Conservation (phyloP, 2,113 vertebrate genomes). For the Arvicanthis niloticus region DNA sequence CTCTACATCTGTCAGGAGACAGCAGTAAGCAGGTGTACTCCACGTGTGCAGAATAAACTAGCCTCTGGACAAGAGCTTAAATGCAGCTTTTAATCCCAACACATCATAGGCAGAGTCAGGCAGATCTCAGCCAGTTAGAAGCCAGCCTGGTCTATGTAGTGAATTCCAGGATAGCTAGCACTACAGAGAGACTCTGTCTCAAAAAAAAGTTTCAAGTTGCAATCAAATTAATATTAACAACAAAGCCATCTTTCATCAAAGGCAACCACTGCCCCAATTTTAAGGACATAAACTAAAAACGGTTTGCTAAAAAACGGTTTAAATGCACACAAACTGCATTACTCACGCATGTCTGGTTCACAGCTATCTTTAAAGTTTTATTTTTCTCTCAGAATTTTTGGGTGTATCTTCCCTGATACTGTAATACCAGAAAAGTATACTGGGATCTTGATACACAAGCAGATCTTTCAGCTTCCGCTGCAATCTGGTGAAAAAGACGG, state of each 20-base stretch:
- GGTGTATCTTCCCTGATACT: slow-evolving; percentile 21
- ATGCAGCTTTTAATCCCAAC: background rate
- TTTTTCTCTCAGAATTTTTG: slow-evolving; percentile 40
- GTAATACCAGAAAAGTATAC: slow-evolving; percentile 5
- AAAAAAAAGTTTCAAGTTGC: background rate
- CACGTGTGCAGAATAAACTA: slow-evolving; percentile 3
- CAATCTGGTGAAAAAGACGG: slow-evolving; percentile 39
- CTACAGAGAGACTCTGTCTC: background rate
- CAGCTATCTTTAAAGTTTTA: slow-evolving; percentile 13
- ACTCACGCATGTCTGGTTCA: background rate
- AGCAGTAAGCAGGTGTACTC: background rate
- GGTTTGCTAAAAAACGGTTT: background rate
- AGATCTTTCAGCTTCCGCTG: slow-evolving; percentile 44
- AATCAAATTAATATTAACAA: slow-evolving; percentile 41
- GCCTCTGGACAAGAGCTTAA: slow-evolving; percentile 9
- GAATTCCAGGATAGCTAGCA: background rate
- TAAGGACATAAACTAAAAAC: slow-evolving; percentile 1
- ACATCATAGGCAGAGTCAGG: background rate
- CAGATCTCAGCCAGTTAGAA: background rate
- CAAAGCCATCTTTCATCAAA: background rate
- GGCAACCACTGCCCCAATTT: background rate
- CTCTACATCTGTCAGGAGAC: background rate
- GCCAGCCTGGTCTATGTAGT: background rate
- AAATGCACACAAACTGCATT: slow-evolving; percentile 8
- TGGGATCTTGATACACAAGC: background rate